phyloP scores from a whole-genome alignment of 2,797 vertebrate genomes.

The Champsocephalus esox region DNA sequence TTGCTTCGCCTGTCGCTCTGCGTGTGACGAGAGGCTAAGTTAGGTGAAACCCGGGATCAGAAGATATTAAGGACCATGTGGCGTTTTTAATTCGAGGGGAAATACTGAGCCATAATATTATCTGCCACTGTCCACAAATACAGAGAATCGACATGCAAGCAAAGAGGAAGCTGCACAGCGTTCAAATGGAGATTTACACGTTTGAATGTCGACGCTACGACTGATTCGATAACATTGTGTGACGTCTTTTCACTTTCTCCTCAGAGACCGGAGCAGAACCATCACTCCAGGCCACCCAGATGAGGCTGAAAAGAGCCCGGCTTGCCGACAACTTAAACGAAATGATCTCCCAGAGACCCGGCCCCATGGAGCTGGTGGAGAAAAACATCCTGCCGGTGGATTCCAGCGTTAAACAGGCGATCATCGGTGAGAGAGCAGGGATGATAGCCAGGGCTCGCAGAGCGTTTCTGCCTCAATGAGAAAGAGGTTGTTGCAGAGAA shows the following conservation, averaged over 20 bases:
- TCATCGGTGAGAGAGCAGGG: conserved; percentile 88
- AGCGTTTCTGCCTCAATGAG: neutral
- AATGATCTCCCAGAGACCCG: conserved; percentile 96
- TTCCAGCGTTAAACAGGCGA: conserved; percentile 94
- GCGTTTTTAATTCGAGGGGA: no score
- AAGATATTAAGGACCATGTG: no score
- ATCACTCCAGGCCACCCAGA: conserved; percentile 96
- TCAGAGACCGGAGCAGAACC: conserved; percentile 97
- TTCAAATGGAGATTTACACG: no score
- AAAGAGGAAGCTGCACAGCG: no score
- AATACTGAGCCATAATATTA: no score
- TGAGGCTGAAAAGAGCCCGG: conserved; percentile 95
- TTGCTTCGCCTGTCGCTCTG: no score
- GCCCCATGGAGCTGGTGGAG: conserved; percentile 98
- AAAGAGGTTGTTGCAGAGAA: neutral
- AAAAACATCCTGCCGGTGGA: conserved; percentile 98
- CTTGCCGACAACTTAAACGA: conserved; percentile 97
- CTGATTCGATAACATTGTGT: no score
- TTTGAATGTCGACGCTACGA: no score
- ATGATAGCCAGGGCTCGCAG: neutral
- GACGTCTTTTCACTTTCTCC: neutral
- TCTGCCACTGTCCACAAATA: no score
- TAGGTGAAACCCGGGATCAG: no score
- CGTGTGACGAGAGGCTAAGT: no score
- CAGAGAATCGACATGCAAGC: no score